These are phyloP conservation scores for Ooceraea biroi DNA, from an alignment of 1,140 invertebrate genomes.

Conservation along the genomic window DNA sequence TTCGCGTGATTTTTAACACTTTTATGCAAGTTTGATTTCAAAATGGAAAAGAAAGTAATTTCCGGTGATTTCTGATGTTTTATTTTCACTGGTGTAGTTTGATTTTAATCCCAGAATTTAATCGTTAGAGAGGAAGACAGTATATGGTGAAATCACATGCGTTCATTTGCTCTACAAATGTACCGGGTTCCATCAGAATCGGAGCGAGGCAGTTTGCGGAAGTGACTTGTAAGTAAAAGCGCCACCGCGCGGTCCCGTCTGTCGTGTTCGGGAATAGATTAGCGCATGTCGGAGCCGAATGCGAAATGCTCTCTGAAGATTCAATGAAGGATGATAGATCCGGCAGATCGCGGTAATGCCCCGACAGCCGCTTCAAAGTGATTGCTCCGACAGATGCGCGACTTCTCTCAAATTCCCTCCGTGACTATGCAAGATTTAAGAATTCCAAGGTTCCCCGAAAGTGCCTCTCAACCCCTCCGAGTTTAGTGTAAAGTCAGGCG, in stretches of 20 bases:
- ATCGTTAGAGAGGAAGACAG: not conserved
- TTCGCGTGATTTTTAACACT: no score
- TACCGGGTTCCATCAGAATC: not conserved
- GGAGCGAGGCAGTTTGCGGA: not conserved
- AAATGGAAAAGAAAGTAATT: no score
- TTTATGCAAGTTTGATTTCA: no score
- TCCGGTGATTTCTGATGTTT: not conserved
- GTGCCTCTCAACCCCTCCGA: not conserved
- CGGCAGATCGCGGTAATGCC: conserved; percentile 45
- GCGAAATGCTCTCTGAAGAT: conserved; percentile 60
- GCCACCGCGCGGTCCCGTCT: conserved; percentile 8
- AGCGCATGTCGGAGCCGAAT: conserved; percentile 57
- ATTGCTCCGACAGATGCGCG: conserved; percentile 49
- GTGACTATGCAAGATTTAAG: conserved; percentile 47
- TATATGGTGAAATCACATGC: not conserved
- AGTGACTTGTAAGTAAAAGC: conserved; percentile 30
- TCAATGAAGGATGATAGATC: conserved; percentile 61
- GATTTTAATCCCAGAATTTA: not conserved
- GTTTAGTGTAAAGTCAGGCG: not conserved
- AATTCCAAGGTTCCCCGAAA: conserved; percentile 27
- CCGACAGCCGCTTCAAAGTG: conserved; percentile 44
- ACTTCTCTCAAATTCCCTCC: conserved; percentile 46
- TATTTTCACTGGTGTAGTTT: not conserved
- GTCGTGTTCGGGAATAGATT: conserved; percentile 58
- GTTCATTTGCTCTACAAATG: not conserved